Conservation (phyloP, 2,113 vertebrate species). For the Hypomesus transpacificus region DNA sequence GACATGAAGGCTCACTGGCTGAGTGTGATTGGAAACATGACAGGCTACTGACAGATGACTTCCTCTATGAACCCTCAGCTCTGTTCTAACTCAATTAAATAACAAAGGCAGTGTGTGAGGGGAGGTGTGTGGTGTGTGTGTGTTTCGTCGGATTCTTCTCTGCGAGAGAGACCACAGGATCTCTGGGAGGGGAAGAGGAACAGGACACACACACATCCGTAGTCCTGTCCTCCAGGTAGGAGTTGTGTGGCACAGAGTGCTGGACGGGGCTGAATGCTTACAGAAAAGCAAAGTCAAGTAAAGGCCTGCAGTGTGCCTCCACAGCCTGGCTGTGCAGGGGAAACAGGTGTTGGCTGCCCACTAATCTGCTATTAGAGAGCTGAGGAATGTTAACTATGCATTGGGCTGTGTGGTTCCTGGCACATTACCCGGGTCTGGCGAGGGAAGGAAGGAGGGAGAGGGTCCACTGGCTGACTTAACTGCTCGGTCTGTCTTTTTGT, state of each 20-base stretch:
- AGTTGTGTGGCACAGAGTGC: not conserved
- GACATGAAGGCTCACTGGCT: conserved; percentile 18
- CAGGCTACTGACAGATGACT: conserved; percentile 45
- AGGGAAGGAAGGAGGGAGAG: conserved; percentile 28
- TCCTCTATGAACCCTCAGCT: conserved; percentile 42
- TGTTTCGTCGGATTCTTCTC: conserved; percentile 33
- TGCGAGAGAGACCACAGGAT: conserved; percentile 31
- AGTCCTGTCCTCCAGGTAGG: no score
- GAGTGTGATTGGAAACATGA: conserved; percentile 33
- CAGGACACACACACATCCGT: not conserved
- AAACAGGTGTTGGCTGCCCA: conserved; percentile 85
- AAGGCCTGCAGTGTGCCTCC: not conserved
- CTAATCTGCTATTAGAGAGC: conserved; percentile 80
- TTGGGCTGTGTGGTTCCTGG: conserved; percentile 70
- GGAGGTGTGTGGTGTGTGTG: conserved; percentile 43
- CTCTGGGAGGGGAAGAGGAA: conserved; percentile 24
- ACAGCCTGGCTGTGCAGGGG: conserved; percentile 50
- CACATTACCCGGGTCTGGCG: conserved; percentile 53
- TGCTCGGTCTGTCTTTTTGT: no score
- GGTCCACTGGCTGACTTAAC: no score
- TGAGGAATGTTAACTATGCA: conserved; percentile 84
- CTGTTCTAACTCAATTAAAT: conserved; percentile 43
- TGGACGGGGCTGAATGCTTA: conserved; percentile 23
- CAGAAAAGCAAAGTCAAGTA: conserved; percentile 10
- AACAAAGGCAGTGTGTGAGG: conserved; percentile 43